These are phyloP conservation scores for Orthosia gothica DNA, from an alignment of 2,888 invertebrate genomes.

Conservation along the genomic window DNA sequence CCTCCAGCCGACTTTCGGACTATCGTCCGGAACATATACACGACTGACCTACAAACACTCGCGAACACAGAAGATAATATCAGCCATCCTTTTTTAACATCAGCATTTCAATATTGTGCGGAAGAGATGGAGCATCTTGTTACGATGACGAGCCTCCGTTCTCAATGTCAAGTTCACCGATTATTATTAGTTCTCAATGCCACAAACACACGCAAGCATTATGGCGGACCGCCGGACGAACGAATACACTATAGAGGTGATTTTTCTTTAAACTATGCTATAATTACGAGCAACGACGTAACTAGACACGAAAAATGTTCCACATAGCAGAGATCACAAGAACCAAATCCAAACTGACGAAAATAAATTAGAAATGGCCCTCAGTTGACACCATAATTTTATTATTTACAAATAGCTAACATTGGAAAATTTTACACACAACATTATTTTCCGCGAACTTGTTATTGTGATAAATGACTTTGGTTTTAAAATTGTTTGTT, in stretches of 20 bases:
- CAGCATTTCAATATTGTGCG: constrained; percentile 72
- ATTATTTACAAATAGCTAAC: constrained; percentile 2
- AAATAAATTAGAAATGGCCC: constrained; percentile 24
- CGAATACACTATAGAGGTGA: constrained; percentile 70
- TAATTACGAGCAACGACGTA: constrained; percentile 58
- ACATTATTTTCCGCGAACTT: neutral
- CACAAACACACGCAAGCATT: constrained; percentile 88
- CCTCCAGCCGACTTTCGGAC: constrained; percentile 91
- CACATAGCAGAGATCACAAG: constrained; percentile 29
- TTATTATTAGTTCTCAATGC: constrained; percentile 91
- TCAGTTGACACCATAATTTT: neutral
- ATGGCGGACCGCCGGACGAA: constrained; percentile 79
- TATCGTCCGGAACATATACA: constrained; percentile 90
- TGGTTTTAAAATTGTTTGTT: constrained; percentile 1
- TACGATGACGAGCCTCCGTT: constrained; percentile 90
- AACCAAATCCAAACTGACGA: constrained; percentile 26
- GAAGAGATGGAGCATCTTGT: constrained; percentile 85
- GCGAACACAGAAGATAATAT: constrained; percentile 85
- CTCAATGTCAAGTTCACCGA: constrained; percentile 92
- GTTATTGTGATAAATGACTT: neutral
- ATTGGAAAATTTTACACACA: neutral
- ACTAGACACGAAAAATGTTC: constrained; percentile 45
- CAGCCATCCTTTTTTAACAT: constrained; percentile 83
- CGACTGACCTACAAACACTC: constrained; percentile 91
- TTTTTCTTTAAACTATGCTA: constrained; percentile 66